Base-by-base conservation (phyloP, 2,797 vertebrate genomes). In the Aeoliscus strigatus region DNA sequence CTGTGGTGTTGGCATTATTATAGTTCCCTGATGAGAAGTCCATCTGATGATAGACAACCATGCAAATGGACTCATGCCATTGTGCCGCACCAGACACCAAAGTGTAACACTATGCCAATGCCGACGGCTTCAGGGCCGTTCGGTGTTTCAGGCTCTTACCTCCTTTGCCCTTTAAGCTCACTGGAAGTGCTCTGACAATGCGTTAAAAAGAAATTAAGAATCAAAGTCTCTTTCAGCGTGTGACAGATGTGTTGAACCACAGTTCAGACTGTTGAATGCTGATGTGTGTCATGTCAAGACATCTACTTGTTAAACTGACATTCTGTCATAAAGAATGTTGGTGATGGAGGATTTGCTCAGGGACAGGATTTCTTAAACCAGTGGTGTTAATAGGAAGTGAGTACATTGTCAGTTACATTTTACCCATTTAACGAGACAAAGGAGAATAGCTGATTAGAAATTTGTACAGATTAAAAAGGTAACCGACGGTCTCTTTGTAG, bases 11-110 rank as follows among this genome's bases (percentile, higher is more conserved):
- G 74, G 58, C 75, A 70, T 79, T 84, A 80, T 72, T 73, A 63
- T 75, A 51, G 69, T 57, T 79, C 76, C 69, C 76, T 54, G 47
- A 56, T 73, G 77, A 79, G 47, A 53, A 64, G 60, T 73, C 70
- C 52, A 43, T 64, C 65, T 74, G 69, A 69, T 83, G 76, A 85
- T 62, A 66, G 81, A 82, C 77, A 84, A 69, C 70, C 73, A 53
- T 79, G 75, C 70, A 79, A 76, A 82, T 74, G 71, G 77, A 68
- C 66, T 71, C 61, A 68, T 80, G 68, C 68, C 66, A 66, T 70
- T 44, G 39, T 41, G 26, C 23, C 21, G n/a, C 34, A 70, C 74
- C 44, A 73, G 63, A 77, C 48, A 27, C 47, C 16, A 47, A 36
- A 55, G 33, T 46, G 18, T 44, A 67, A 62, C 53, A 18, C 57